Conservation (phyloP, 2,888 invertebrate species). For the Scaptomyza tumidula region DNA sequence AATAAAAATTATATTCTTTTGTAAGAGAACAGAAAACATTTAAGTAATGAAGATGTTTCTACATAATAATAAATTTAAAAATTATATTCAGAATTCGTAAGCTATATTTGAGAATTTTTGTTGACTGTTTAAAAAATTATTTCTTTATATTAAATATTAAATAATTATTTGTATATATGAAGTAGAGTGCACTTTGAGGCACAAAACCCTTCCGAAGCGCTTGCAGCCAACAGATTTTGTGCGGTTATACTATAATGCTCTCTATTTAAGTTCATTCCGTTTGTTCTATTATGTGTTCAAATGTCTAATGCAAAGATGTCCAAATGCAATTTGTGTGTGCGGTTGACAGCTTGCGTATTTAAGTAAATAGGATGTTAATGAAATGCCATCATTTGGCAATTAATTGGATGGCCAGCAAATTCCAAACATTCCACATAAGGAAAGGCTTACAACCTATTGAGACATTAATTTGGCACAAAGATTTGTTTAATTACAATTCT, state of each 20-base stretch:
- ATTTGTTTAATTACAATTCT: constrained; percentile 34
- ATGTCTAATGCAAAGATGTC: neutral
- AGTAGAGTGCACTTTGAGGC: neutral
- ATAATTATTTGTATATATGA: neutral
- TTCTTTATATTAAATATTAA: no score
- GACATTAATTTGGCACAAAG: constrained; percentile 35
- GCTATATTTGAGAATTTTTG: no score
- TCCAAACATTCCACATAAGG: constrained; percentile 28
- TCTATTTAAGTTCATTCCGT: neutral
- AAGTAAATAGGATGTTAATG: constrained; percentile 11
- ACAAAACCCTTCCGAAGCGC: no score
- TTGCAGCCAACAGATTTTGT: neutral
- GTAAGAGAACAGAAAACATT: no score
- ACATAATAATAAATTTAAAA: no score
- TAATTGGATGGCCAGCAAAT: constrained; percentile 32
- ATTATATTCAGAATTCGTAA: no score
- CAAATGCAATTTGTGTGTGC: neutral
- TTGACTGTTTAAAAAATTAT: no score
- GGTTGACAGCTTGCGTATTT: constrained; percentile 1
- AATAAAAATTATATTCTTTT: no score
- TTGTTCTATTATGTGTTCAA: neutral
- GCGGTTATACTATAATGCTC: neutral
- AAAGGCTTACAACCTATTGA: constrained; percentile 12
- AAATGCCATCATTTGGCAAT: constrained; percentile 39
- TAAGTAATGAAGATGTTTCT: no score